Percentiles rank a stretch among this genome's conserved stretches.
Conservation (phyloP, 2,888 invertebrate genomes). For the Aricia artaxerxes region DNA sequence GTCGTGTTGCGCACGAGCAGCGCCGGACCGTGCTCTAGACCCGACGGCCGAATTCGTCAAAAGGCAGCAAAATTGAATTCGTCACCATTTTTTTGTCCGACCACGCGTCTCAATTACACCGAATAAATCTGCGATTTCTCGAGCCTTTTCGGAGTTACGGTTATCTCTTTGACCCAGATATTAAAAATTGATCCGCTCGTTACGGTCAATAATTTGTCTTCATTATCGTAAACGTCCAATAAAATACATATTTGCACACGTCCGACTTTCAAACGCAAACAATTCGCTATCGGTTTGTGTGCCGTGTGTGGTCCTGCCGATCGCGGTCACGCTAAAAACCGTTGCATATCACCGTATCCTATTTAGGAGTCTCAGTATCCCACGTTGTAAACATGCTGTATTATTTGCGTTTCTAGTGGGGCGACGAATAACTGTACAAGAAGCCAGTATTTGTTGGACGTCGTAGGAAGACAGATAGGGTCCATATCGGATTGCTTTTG, state of each 20-base stretch:
- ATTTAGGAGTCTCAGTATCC: conserved; percentile 28
- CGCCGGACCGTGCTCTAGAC: conserved; percentile 45
- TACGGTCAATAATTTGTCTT: conserved; percentile 25
- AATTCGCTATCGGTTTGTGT: neutral
- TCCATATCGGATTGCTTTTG: conserved; percentile 53
- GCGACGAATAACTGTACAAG: conserved; percentile 33
- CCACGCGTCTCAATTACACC: conserved; percentile 46
- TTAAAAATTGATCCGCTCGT: conserved; percentile 21
- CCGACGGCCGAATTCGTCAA: conserved; percentile 52
- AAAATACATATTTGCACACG: conserved; percentile 18
- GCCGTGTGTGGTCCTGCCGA: conserved; percentile 31
- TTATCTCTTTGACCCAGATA: conserved; percentile 45
- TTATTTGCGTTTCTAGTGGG: conserved; percentile 22
- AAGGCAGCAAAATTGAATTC: conserved; percentile 58
- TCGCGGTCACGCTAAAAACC: conserved; percentile 22
- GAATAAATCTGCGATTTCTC: conserved; percentile 44
- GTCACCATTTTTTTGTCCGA: conserved; percentile 51
- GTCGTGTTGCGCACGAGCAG: conserved; percentile 61
- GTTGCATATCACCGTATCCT: conserved; percentile 28
- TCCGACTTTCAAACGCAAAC: neutral
- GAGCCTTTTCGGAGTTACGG: conserved; percentile 45
- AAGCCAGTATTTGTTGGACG: conserved; percentile 31
- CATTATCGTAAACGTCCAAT: conserved; percentile 3
- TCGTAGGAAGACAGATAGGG: conserved; percentile 36
- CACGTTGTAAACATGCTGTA: conserved; percentile 33